Evolutionary conservation across 1,140 invertebrate species (phyloP).

Genomic region (Drosophila guanche): DNA sequence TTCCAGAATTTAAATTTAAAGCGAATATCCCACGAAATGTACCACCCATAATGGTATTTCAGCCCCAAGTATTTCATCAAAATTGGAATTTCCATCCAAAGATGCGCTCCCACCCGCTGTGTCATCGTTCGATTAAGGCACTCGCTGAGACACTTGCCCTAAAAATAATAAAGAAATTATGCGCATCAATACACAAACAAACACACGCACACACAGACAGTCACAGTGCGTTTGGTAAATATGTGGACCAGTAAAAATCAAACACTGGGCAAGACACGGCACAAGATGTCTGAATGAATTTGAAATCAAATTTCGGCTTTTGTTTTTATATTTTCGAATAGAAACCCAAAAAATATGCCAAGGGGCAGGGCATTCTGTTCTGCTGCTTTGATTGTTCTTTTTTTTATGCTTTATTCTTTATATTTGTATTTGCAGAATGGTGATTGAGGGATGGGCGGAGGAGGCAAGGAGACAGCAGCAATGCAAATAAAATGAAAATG

Average conservation of each 20-base stretch:
- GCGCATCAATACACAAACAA: constrained; percentile 48
- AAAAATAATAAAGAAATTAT: constrained; percentile 56
- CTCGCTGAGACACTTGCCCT: constrained; percentile 34
- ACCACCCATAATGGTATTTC: no score
- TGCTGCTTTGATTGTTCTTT: constrained; percentile 27
- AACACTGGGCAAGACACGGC: neutral
- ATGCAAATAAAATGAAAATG: constrained; percentile 79
- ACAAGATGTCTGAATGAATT: constrained; percentile 71
- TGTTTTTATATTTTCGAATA: constrained; percentile 1
- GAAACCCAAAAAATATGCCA: constrained; percentile 43
- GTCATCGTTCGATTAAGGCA: constrained; percentile 39
- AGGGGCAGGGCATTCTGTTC: constrained; percentile 41
- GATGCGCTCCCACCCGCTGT: neutral
- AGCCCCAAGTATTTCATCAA: constrained; percentile 22
- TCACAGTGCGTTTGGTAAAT: constrained; percentile 45
- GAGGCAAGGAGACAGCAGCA: constrained; percentile 23
- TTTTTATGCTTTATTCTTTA: constrained; percentile 25
- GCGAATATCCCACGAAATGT: neutral
- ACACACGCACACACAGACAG: neutral
- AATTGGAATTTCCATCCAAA: constrained; percentile 9
- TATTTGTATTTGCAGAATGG: constrained; percentile 23
- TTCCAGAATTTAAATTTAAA: neutral
- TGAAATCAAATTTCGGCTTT: constrained; percentile 69
- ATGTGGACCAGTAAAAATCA: constrained; percentile 2
- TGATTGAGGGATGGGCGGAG: constrained; percentile 7